A percentile compares a stretch with the other conserved stretches of the same genome.
These are phyloP conservation scores for Muscicapa comitata DNA, from an alignment of 2,797 vertebrate genomes.

Conservation along the genomic window DNA sequence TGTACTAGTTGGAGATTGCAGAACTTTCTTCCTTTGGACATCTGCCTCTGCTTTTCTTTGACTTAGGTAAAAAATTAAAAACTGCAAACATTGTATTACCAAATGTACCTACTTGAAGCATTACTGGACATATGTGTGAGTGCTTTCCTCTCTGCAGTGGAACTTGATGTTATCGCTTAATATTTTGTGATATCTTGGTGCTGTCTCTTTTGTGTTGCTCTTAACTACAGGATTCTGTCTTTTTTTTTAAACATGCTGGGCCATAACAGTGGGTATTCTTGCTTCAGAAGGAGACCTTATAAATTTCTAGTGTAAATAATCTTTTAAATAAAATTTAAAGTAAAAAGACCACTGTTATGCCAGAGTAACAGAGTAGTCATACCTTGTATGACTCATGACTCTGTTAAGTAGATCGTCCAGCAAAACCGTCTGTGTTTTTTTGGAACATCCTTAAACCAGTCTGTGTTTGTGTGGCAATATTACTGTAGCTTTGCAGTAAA, in stretches of 20 bases:
- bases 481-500: not conserved
- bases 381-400: not conserved
- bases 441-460: not conserved
- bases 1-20: not conserved
- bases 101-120: not conserved
- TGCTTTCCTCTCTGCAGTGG: not conserved
- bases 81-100: not conserved
- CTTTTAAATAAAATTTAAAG: not conserved
- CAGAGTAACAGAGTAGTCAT: not conserved
- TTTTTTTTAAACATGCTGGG: not conserved
- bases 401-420: not conserved
- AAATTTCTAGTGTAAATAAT: constrained; percentile 8
- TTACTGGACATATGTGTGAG: not conserved
- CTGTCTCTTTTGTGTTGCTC: constrained; percentile 4
- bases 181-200: not conserved
- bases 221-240: not conserved
- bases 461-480: not conserved
- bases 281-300: not conserved
- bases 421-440: not conserved
- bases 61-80: not conserved
- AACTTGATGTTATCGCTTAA: not conserved
- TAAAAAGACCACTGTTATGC: not conserved
- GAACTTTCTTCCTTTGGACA: constrained; percentile 10
- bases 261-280: not conserved
- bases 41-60: not conserved